Evolutionary conservation across 2,888 invertebrate genomes (phyloP).

Genomic region (Desoria tigrina): DNA sequence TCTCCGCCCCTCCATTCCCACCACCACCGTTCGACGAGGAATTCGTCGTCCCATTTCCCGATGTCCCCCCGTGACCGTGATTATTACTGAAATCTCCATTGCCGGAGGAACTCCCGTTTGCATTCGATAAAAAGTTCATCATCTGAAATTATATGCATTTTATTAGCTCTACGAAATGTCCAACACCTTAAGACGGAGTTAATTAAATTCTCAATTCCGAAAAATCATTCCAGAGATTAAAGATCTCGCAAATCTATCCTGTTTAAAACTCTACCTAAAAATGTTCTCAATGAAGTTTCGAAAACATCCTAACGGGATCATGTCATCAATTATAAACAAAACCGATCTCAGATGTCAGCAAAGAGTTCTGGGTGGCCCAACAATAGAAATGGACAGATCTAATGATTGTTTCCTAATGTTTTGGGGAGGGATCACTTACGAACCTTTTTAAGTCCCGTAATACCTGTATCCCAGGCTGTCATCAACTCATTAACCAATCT

Average conservation of each 20-base stretch:
- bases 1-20: constrained; percentile 40
- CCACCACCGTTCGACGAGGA: not conserved
- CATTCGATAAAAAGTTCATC: constrained; percentile 49
- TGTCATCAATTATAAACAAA: not conserved
- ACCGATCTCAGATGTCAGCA: not conserved
- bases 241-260: no score
- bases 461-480: constrained; percentile 11
- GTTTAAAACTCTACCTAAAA: no score
- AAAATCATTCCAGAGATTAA: no score
- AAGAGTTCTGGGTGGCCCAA: constrained; percentile 7
- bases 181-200: no score
- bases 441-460: not conserved
- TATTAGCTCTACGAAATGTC: no score
- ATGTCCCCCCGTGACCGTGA: constrained; percentile 33
- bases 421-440: constrained; percentile 4
- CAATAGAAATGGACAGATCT: not conserved
- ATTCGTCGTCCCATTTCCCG: constrained; percentile 28
- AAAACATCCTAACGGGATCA: not conserved
- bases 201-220: no score
- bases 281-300: no score
- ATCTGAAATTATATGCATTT: constrained; percentile 44
- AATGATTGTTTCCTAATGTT: constrained; percentile 13
- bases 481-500: constrained; percentile 5
- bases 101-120: no score
- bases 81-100: no score